phyloP scores from a whole-genome alignment of 2,888 invertebrate genomes.

The Serripes groenlandicus region DNA sequence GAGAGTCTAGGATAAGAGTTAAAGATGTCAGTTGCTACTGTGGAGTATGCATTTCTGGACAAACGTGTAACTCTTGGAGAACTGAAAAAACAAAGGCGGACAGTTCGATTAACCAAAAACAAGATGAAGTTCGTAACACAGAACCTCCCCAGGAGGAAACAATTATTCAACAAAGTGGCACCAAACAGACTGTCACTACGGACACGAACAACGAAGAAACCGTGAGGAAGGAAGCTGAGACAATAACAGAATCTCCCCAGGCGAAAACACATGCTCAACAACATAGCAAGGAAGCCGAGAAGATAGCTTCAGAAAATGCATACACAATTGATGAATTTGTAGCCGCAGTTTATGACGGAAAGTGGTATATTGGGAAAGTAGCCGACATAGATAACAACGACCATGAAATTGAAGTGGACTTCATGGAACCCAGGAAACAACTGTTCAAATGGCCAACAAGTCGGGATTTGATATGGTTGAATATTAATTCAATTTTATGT shows the following conservation, averaged over 20 bases:
- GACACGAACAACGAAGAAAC: neutral
- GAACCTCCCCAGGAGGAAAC: no score
- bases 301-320: no score
- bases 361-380: conserved; percentile 7
- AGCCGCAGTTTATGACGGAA: conserved; percentile 5
- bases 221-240: no score
- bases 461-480: conserved; percentile 33
- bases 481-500: conserved; percentile 3
- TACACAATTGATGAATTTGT: neutral
- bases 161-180: no score
- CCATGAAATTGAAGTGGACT: conserved; percentile 21
- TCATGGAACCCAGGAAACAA: conserved; percentile 34
- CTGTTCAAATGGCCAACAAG: conserved; percentile 38
- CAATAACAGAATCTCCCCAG: no score
- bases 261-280: no score
- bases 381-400: neutral
- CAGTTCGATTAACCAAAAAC: no score
- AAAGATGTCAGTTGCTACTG: conserved; percentile 26
- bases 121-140: no score
- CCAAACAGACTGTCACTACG: neutral
- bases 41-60: conserved; percentile 1
- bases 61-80: neutral
- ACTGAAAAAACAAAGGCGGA: neutral
- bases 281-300: neutral
- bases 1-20: neutral